Evolutionary conservation across 2,888 invertebrate species (phyloP).

Genomic region (Mesorhabditis belari): DNA sequence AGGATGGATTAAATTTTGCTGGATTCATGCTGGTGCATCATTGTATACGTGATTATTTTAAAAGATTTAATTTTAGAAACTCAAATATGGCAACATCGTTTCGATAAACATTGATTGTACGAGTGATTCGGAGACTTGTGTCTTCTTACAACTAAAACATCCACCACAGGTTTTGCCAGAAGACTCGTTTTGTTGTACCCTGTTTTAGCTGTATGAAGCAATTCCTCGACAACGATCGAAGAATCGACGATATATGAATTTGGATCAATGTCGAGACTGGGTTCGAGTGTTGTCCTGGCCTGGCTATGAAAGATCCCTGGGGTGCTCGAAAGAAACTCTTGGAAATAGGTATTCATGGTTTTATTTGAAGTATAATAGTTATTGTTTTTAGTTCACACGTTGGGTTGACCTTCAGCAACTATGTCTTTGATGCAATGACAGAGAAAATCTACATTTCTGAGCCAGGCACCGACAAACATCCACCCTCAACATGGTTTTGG

Average conservation of each 20-base stretch:
- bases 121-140: slow-evolving; percentile 7
- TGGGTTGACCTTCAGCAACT: no score
- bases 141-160: slow-evolving; percentile 22
- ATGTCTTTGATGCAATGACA: no score
- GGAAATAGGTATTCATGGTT: not conserved
- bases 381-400: not conserved
- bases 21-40: slow-evolving; percentile 22
- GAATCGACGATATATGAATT: slow-evolving; percentile 8
- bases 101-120: slow-evolving; percentile 19
- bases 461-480: no score
- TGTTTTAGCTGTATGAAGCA: slow-evolving; percentile 23
- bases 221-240: slow-evolving; percentile 18
- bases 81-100: slow-evolving; percentile 1
- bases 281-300: slow-evolving; percentile 14
- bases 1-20: slow-evolving; percentile 22
- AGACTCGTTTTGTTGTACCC: not conserved
- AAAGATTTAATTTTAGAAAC: not conserved
- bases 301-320: slow-evolving; percentile 15
- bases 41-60: slow-evolving; percentile 12
- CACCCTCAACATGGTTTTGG: not conserved
- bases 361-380: not conserved
- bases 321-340: slow-evolving; percentile 20
- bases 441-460: no score
- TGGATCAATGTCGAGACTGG: slow-evolving; percentile 8
- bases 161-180: slow-evolving; percentile 17